Percentiles rank a stretch among this genome's conserved stretches.
These are phyloP conservation scores for Lophius americanus DNA, from an alignment of 2,797 vertebrate species.

Conservation along the genomic window DNA sequence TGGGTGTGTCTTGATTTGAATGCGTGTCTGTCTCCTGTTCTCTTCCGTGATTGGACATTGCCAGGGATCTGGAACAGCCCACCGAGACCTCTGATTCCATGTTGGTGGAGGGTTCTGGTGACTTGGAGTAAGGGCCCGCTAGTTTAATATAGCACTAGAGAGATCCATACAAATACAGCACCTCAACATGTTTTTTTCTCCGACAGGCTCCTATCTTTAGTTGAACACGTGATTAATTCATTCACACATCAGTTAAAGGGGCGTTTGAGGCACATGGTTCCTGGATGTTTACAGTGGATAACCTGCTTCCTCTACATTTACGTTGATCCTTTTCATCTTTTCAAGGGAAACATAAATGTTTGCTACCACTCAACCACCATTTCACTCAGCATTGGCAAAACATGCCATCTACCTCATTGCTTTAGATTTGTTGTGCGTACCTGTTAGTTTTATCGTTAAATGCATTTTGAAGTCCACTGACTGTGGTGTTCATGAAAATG, in stretches of 20 bases:
- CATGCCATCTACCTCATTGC: too few relatives aligned
- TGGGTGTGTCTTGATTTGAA: constrained; percentile 39
- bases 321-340: too few relatives aligned
- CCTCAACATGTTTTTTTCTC: constrained; percentile 4
- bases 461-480: too few relatives aligned
- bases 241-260: background rate
- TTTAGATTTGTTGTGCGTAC: too few relatives aligned
- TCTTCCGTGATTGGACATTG: constrained; percentile 80
- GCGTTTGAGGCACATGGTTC: too few relatives aligned
- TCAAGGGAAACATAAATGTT: too few relatives aligned
- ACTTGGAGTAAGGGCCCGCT: constrained; percentile 90
- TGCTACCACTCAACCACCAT: too few relatives aligned
- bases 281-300: too few relatives aligned
- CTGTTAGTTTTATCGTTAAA: too few relatives aligned
- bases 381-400: too few relatives aligned
- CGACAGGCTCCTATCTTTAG: constrained; percentile 9
- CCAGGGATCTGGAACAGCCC: constrained; percentile 92
- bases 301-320: too few relatives aligned
- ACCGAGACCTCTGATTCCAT: constrained; percentile 90
- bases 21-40: constrained; percentile 69
- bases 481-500: too few relatives aligned
- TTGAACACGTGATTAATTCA: constrained; percentile 2
- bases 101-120: constrained; percentile 91
- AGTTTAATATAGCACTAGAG: constrained; percentile 65
- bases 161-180: constrained; percentile 34